Evolutionary conservation across 2,113 vertebrate genomes (phyloP).

Genomic region (Rhabdomys dilectus): DNA sequence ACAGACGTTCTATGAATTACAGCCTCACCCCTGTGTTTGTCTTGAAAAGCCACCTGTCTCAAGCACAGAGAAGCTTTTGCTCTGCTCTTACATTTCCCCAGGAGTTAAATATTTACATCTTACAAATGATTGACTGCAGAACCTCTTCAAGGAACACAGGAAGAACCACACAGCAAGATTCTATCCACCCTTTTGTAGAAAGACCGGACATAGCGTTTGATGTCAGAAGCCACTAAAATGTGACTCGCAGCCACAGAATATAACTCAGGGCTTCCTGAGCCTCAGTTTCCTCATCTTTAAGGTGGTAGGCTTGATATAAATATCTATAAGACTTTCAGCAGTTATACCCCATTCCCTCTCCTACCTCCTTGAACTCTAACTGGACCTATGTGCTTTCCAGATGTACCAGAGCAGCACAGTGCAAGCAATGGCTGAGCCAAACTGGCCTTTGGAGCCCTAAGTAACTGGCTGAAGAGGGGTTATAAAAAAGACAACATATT

Average conservation of each 20-base stretch:
- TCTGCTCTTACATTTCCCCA: neutral
- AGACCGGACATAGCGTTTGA: neutral
- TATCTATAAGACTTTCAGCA: neutral
- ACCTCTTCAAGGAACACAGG: conserved; percentile 13
- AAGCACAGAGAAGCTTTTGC: neutral
- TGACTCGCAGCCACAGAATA: neutral
- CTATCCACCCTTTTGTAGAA: neutral
- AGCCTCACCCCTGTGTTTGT: neutral
- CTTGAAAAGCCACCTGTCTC: conserved; percentile 35
- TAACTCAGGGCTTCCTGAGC: neutral
- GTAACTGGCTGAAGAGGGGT: conserved; percentile 14
- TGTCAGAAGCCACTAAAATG: neutral
- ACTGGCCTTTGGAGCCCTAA: neutral
- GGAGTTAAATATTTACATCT: conserved; percentile 35
- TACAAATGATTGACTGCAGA: neutral
- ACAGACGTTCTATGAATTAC: neutral
- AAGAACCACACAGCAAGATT: neutral
- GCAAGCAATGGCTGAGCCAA: neutral
- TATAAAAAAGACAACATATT: neutral
- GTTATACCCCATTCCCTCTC: neutral
- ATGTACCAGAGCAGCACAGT: too few species aligned
- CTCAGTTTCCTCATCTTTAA: conserved; percentile 11
- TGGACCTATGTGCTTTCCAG: neutral
- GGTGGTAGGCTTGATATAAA: neutral
- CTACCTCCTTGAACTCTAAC: neutral